Base-by-base conservation (phyloP, 2,113 vertebrate species). In the Myrmophylax atrothorax region DNA sequence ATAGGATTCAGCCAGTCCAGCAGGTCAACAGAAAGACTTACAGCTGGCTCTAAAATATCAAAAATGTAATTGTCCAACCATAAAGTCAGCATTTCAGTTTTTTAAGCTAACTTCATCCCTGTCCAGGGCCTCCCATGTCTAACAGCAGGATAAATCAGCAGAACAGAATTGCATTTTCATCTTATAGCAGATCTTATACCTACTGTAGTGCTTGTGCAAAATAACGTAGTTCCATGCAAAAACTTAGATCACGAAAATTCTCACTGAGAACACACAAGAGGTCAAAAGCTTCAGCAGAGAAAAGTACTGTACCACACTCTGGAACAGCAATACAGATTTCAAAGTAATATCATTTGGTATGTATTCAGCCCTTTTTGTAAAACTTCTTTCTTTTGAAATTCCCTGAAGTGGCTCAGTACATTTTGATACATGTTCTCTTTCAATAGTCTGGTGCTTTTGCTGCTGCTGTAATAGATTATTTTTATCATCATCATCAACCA, bases 401-500 rank as follows among this genome's bases (percentile, higher is more conserved):
- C 37, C 70, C 95, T 92, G 90, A 96, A 96, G 82, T 81, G 44
- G 26, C 38, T 95, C 96, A 96, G 94, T 90, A 35, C 50, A 93
- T 95, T 96, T 94, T 23, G 79, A 94, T 80, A 78, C 96, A 82
- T 79, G 85, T 87, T 95, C 55, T 91, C 73, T 93, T 96, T 96
- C 89, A 94, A 95, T 94, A 97, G 94, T 88, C 88, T 84, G 60
- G 46, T 90, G 62, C 81, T 90, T 95, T 83, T 89, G 84, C 88
- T 96, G 49, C 67, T 22, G 23, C 85, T 94, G 52, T 79, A 92
- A 94, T 88, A 94, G 90, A 96, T 97, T 94, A 94, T 90, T 97
- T 97, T 97, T 97, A 97, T 97, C 92, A 95, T 96, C 85, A 96
- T 97, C 92, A 97, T 95, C 96, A 97, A 96, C 96, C 89, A 95